Percentiles rank a stretch among this genome's conserved stretches.
phyloP scores from a whole-genome alignment of 2,888 invertebrate species.

The Octonoba sinensis region DNA sequence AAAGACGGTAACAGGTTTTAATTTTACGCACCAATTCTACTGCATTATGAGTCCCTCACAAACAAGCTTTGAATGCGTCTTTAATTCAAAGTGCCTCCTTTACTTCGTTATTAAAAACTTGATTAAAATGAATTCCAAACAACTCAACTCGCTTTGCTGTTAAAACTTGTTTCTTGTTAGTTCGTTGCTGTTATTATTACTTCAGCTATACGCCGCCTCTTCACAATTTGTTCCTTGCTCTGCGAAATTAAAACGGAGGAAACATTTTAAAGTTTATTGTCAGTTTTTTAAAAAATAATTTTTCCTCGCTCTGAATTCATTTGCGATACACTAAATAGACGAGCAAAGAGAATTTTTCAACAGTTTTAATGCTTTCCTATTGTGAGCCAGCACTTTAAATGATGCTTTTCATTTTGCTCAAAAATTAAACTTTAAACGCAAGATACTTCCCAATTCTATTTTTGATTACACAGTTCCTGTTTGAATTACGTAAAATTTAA shows the following conservation, averaged over 20 bases:
- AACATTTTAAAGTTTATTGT: constrained; percentile 37
- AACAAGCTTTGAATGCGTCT: constrained; percentile 46
- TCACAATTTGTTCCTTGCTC: background rate
- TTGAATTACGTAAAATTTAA: no score
- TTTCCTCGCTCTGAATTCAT: constrained; percentile 21
- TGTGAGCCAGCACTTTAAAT: constrained; percentile 27
- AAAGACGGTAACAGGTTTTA: constrained; percentile 42
- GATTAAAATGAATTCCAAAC: constrained; percentile 60
- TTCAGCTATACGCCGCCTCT: no score
- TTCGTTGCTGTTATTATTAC: no score
- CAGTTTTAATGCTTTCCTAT: constrained; percentile 27
- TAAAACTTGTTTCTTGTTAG: no score
- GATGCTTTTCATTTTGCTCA: background rate
- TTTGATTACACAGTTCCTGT: no score
- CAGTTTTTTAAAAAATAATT: constrained; percentile 8
- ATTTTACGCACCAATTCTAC: constrained; percentile 44
- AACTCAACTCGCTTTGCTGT: constrained; percentile 35
- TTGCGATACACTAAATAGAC: constrained; percentile 29
- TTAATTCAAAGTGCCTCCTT: constrained; percentile 56
- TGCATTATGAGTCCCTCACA: constrained; percentile 42
- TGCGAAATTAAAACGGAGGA: constrained; percentile 24
- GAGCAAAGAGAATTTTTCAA: background rate
- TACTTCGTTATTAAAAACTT: constrained; percentile 60
- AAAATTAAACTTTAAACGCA: background rate
- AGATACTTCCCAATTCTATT: no score